Percentiles rank a stretch among this genome's conserved stretches.
Conservation (phyloP, 2,797 vertebrate species). For the Notolepis coatsorum region DNA sequence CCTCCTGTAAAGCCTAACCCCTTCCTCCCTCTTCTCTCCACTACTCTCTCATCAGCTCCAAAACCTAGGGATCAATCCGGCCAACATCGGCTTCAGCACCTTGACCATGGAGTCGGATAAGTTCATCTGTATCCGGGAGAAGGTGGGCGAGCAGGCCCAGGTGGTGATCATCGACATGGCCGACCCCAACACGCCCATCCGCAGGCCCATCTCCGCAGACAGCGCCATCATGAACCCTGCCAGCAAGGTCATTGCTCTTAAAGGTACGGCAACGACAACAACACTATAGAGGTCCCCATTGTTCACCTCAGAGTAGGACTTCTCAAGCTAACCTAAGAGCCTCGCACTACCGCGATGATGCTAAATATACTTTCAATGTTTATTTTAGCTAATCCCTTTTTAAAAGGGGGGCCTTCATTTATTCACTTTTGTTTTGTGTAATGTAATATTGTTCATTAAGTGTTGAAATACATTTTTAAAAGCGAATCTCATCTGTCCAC, state of each 20-base stretch:
- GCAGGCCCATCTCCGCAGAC: conserved; percentile 97
- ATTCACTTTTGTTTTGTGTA: conserved; percentile 38
- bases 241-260: conserved; percentile 98
- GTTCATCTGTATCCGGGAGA: conserved; percentile 98
- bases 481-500: conserved; percentile 46
- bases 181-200: conserved; percentile 95
- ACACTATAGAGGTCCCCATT: neutral
- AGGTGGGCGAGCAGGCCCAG: conserved; percentile 97
- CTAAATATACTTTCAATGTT: conserved; percentile 11
- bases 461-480: conserved; percentile 28
- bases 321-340: neutral
- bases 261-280: conserved; percentile 85
- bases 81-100: conserved; percentile 99
- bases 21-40: neutral
- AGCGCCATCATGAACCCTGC: conserved; percentile 99
- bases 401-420: conserved; percentile 8
- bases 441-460: conserved; percentile 44
- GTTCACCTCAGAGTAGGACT: conserved; percentile 12
- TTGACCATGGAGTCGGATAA: conserved; percentile 99
- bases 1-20: neutral
- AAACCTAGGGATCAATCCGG: conserved; percentile 97
- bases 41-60: conserved; percentile 86
- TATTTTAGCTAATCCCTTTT: conserved; percentile 15
- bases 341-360: neutral
- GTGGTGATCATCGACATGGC: conserved; percentile 99